A percentile compares a stretch with the other conserved stretches of the same genome.
phyloP scores from a whole-genome alignment of 2,113 vertebrate species.

The Ageneiosus marmoratus region DNA sequence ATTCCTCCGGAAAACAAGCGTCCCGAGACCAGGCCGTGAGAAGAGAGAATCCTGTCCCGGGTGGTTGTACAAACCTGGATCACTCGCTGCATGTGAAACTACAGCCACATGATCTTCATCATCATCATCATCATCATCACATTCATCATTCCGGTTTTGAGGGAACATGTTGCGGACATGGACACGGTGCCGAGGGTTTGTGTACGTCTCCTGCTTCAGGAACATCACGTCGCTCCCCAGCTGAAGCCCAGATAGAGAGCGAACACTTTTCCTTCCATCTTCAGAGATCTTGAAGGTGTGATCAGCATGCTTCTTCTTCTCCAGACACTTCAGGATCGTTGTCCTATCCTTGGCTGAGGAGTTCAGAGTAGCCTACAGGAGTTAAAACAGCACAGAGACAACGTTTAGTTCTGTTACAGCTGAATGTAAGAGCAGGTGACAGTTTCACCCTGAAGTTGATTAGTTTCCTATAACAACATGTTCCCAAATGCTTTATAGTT shows the following conservation, averaged over 20 bases:
- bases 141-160: conserved; percentile 65
- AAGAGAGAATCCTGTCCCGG: conserved; percentile 93
- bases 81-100: conserved; percentile 90
- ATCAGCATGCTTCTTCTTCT: conserved; percentile 85
- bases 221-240: conserved; percentile 95
- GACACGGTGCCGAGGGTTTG: conserved; percentile 79
- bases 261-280: conserved; percentile 91
- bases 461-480: too few species aligned
- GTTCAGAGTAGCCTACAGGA: conserved; percentile 81
- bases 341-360: conserved; percentile 89
- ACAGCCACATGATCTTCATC: conserved; percentile 68
- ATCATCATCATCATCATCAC: not conserved
- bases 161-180: conserved; percentile 93
- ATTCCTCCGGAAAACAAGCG: conserved; percentile 94
- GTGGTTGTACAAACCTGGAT: conserved; percentile 84
- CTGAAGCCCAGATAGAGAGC: conserved; percentile 93
- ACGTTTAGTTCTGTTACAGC: too few species aligned
- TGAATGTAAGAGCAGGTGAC: too few species aligned
- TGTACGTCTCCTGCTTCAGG: conserved; percentile 86
- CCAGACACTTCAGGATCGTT: conserved; percentile 90
- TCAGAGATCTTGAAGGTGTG: conserved; percentile 94
- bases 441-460: too few species aligned
- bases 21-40: conserved; percentile 90
- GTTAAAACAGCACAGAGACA: not conserved
- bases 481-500: too few species aligned